phyloP scores from a whole-genome alignment of 2,888 invertebrate species.

The Timandra comae region DNA sequence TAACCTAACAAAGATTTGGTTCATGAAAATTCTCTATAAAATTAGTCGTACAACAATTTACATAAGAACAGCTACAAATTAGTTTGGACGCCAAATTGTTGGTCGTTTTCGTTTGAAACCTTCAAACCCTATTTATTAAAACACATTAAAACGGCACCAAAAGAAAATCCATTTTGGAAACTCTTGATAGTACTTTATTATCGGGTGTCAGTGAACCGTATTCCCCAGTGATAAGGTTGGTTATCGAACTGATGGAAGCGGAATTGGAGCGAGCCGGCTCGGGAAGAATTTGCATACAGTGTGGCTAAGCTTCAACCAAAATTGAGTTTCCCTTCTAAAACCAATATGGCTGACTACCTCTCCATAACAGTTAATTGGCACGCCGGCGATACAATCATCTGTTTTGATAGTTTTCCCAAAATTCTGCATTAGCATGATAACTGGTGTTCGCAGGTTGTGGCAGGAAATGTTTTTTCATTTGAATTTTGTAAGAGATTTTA shows the following conservation, averaged over 20 bases:
- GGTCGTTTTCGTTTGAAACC: not conserved
- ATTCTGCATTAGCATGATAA: not conserved
- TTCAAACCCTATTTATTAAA: constrained; percentile 16
- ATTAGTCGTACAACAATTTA: too few relatives aligned
- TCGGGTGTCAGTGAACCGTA: constrained; percentile 3
- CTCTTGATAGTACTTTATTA: constrained; percentile 2
- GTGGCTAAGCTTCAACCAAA: constrained; percentile 30
- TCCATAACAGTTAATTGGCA: constrained; percentile 2
- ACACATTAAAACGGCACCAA: constrained; percentile 18
- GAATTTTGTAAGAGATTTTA: too few relatives aligned
- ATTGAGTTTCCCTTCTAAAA: constrained; percentile 42
- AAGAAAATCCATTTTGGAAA: constrained; percentile 18
- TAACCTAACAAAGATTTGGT: too few relatives aligned
- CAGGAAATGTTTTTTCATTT: too few relatives aligned
- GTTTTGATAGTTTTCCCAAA: constrained; percentile 4
- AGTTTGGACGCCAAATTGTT: too few relatives aligned
- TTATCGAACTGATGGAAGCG: constrained; percentile 6
- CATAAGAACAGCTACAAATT: too few relatives aligned
- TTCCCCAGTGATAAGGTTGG: constrained; percentile 9
- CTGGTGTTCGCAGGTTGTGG: not conserved
- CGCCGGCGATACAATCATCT: constrained; percentile 7
- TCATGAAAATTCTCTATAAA: too few relatives aligned
- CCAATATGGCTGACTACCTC: constrained; percentile 36
- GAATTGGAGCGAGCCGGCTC: not conserved
- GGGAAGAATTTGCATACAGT: constrained; percentile 40